Evolutionary conservation across 37 sponge, comb jelly and placozoan species (phyloP).

Genomic region (Geodia barretti): DNA sequence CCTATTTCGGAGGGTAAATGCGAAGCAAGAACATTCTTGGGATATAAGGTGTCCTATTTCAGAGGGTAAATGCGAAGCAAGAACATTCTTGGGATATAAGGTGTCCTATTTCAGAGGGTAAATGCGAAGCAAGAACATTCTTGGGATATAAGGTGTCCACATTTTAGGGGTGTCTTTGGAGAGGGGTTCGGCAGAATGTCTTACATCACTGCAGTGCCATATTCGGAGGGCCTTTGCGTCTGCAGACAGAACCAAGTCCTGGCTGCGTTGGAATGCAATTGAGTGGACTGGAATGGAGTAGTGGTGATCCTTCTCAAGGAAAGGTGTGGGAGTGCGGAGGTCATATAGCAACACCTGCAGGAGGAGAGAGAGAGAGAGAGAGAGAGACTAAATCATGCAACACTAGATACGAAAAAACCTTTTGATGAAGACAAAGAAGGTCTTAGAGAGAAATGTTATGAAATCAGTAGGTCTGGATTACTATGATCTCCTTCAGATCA

Average conservation of each 20-base stretch:
- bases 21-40: too few species aligned
- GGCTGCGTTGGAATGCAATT: constrained; percentile 62
- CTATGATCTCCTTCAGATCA: background rate
- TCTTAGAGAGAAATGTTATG: background rate
- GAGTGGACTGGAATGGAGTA: constrained; percentile 87
- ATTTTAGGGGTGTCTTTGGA: too few species aligned
- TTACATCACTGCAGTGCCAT: constrained; percentile 82
- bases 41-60: too few species aligned
- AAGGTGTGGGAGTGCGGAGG: constrained; percentile 74
- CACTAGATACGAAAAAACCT: too few species aligned
- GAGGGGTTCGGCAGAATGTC: constrained; percentile 10
- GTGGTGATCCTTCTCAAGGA: constrained; percentile 86
- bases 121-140: background rate
- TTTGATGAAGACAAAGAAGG: too few species aligned
- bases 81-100: too few species aligned
- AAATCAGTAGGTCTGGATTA: background rate
- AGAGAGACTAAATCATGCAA: background rate
- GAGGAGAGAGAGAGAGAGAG: constrained; percentile 2
- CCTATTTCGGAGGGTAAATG: background rate
- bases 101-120: too few species aligned
- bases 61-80: background rate
- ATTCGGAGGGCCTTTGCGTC: constrained; percentile 85
- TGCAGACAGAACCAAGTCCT: constrained; percentile 81
- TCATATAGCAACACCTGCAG: constrained; percentile 88
- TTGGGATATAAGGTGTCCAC: too few species aligned